Base-by-base conservation (phyloP, 2,888 invertebrate genomes). In the Diplolepis rosae region DNA sequence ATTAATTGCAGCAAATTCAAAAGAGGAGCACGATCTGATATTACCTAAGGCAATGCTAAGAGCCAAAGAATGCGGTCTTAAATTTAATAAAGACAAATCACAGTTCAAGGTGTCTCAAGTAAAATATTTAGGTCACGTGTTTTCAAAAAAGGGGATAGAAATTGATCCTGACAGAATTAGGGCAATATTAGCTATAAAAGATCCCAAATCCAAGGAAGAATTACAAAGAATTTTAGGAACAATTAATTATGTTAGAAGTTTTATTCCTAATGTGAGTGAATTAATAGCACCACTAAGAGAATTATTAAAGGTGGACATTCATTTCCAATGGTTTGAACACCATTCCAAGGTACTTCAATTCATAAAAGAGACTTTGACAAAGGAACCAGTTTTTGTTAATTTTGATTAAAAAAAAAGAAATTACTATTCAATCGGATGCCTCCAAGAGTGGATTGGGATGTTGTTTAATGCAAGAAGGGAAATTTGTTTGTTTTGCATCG, bases 401-500 rank as follows among this genome's bases (percentile, higher is more conserved):
- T 84, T 81, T 78, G 74, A 84, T 74, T 71, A 73, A 6, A 79
- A 76, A n/a, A 11, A 71, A 76, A 30, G 70, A 70, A 28, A 76
- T 86, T 28, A 77, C 76, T 32, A 77, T 88, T 66, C 83, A 85
- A 70, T 79, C 83, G 18, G 84, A 85, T 77, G 76, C 80, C 1
- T 80, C 78, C 11, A 79, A 78, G 71, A 52, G 79, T 73, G 81
- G 82, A 2, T 28, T 87, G 32, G 87, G 86, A 11, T 83, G 80
- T 30, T 84, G 79, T 52, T 32, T 89, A 13, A 22, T 87, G 11
- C 87, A 89, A 71, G 71, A 83, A 24, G 82, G 78, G 3, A 72
- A 78, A 32, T 85, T 85, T 22, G 78, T 87, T 13, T 82, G 81
- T n/a, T 87, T 81, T 77, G 84, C 85, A 4, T 87, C 85, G 30